Evolutionary conservation across 2,888 invertebrate species (phyloP), one percentile per base, ranked within the genome.

Genomic region (Eupithecia dodoneata): DNA sequence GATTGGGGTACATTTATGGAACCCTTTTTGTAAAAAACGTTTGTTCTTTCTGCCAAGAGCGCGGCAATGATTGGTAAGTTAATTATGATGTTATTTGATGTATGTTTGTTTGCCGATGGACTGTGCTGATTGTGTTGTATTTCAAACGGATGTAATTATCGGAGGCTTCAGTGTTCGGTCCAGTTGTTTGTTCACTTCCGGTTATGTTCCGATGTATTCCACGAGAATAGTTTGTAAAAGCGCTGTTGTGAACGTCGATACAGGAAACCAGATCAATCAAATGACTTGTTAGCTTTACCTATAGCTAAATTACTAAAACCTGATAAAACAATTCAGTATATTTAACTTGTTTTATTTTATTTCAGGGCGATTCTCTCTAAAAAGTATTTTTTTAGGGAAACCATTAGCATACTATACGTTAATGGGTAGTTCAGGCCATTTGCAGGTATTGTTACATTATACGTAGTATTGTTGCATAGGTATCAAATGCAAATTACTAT

Each of bases 1-100:
- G 80, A 83, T 81, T 80, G 81, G 83, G 80, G 79, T 82, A 82
- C 9, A n/a, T 52, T 52, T 52, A 52, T 59, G 55, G 52, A 52
- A 18, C 18, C 18, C n/a, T 59, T 13, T 59, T 59, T 59, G n/a
- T n/a, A 18, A 18, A 30, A 18, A 18, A 18, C 18, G 9, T 59
- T 59, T 59, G 55, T 59, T 59, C n/a, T 59, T 52, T 15, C 59
- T 12, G 63, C 10, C 4, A 30, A 63, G 30, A 63, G 63, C 4
- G 30, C 55, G 45, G 55, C n/a, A 66, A 69, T 76, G 72, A 74
- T 74, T 74, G 65, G 65, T 55, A 52, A 42, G 72, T 74, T 78
- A 72, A 76, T 76, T 73, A 71, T 73, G 18, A 69, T 74, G 76
- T 76, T 74, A 42, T 47, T 18, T 69, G 69, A 65, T 41, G 65